Evolutionary conservation across 2,888 invertebrate species (phyloP).

Genomic region (Drosophila diplacantha): DNA sequence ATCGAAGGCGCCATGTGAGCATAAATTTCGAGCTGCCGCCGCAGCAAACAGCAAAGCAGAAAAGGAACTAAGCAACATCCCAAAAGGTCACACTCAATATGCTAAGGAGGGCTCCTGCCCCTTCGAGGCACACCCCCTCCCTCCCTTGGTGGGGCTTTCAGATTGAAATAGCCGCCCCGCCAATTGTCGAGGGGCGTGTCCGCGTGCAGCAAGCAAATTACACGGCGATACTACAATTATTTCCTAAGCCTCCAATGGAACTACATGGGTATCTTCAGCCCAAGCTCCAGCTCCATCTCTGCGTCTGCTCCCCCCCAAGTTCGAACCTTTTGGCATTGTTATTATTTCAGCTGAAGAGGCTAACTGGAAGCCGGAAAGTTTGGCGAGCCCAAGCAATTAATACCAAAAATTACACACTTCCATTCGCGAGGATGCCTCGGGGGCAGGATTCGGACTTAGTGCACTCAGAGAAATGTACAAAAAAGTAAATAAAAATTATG

Average conservation of each 20-base stretch:
- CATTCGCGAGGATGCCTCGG: constrained; percentile 30
- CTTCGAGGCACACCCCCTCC: neutral
- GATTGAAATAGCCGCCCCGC: constrained; percentile 48
- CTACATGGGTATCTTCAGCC: neutral
- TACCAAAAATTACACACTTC: constrained; percentile 71
- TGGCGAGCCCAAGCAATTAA: constrained; percentile 59
- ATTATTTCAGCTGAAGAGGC: constrained; percentile 29
- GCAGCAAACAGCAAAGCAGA: constrained; percentile 22
- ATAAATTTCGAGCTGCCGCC: constrained; percentile 58
- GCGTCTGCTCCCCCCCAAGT: neutral
- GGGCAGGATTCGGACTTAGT: constrained; percentile 51
- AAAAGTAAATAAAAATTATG: neutral
- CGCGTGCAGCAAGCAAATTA: constrained; percentile 63
- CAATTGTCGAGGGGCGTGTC: constrained; percentile 53
- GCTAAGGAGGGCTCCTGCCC: constrained; percentile 24
- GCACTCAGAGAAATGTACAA: constrained; percentile 6
- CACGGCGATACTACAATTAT: constrained; percentile 69
- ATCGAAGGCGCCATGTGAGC: constrained; percentile 67
- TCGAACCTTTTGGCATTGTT: constrained; percentile 35
- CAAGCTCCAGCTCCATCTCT: neutral
- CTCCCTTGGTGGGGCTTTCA: neutral
- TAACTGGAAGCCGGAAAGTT: constrained; percentile 64
- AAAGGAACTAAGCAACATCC: constrained; percentile 5
- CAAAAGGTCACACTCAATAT: constrained; percentile 62
- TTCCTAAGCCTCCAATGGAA: constrained; percentile 46